phyloP scores from a whole-genome alignment of 1,140 invertebrate species.

The Ooceraea biroi region DNA sequence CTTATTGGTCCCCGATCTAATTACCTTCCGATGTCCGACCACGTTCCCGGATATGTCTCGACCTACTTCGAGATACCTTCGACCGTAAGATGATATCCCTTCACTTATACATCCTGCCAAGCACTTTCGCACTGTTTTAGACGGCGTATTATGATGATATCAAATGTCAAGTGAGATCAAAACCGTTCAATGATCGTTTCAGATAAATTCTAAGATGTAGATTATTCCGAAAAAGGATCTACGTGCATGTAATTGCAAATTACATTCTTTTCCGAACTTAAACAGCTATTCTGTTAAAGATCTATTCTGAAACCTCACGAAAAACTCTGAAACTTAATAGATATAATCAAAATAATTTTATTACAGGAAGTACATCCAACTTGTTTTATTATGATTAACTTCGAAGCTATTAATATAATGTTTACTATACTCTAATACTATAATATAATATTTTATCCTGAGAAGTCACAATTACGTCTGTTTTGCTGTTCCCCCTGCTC shows the following conservation, averaged over 20 bases:
- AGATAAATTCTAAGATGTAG: no score
- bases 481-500: no score
- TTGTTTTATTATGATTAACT: background rate
- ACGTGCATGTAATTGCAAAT: no score
- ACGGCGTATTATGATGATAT: background rate
- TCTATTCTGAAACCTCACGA: background rate
- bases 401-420: background rate
- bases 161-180: background rate
- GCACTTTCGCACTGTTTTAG: background rate
- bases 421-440: no score
- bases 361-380: background rate
- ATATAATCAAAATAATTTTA: background rate
- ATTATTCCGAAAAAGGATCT: no score
- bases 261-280: no score
- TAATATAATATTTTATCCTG: no score
- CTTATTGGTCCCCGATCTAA: conserved; percentile 80
- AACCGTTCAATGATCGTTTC: background rate
- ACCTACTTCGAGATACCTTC: conserved; percentile 56
- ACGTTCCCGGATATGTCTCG: conserved; percentile 37
- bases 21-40: conserved; percentile 79
- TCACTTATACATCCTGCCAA: background rate
- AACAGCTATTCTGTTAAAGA: background rate
- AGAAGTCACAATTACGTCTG: no score
- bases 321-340: no score
- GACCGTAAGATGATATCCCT: background rate